Base-by-base conservation (phyloP, 2,113 vertebrate species). In the Ophthalmolycus amberensis region DNA sequence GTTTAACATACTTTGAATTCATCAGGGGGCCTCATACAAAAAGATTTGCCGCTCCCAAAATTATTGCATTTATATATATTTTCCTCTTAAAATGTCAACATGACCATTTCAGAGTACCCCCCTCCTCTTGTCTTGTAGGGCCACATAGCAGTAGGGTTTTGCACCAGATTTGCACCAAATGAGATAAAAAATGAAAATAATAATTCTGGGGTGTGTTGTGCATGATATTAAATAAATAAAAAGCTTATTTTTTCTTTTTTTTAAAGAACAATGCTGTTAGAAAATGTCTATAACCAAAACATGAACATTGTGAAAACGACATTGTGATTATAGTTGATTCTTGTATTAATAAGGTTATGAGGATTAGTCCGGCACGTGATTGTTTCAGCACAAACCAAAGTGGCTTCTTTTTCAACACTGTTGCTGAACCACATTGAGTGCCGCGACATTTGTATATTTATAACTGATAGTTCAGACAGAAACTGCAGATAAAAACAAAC, bases 21-120 rank as follows among this genome's bases (percentile, higher is more conserved):
- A 71, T 82, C 81, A 80, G 25, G 29, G 38, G 70, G 72, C 38
- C 80, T 84, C 71, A 63, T 38, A n/a, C 18, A 56, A 70, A 67
- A n/a, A 67, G 1, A n/a, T 46, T 50, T 37, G 2, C 38, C 29
- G 18, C 70, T 67, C 75, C 56, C 75, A 29, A 60, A 54, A 32
- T n/a, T 16, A 22, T 27, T 27, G 16, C 32, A 27, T 6, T 25
- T 82, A 40, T 29, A 62, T 10, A 67, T 46, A n/a, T n/a, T 12
- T 75, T 67, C 14, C 0, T 14, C 32, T 5, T 69, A 68, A 68
- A 66, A 72, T 54, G 48, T 68, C 9, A 37, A 44, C 40, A 46
- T 52, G 3, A 9, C 38, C 3, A 0, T 54, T 58, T 71, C 34
- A 58, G 0, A 37, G 52, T 11, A 12, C 2, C 12, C 27, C 32